Evolutionary conservation across 1,140 invertebrate genomes (phyloP), one percentile per base, ranked within the genome.

Genomic region (Metaphire vulgaris): DNA sequence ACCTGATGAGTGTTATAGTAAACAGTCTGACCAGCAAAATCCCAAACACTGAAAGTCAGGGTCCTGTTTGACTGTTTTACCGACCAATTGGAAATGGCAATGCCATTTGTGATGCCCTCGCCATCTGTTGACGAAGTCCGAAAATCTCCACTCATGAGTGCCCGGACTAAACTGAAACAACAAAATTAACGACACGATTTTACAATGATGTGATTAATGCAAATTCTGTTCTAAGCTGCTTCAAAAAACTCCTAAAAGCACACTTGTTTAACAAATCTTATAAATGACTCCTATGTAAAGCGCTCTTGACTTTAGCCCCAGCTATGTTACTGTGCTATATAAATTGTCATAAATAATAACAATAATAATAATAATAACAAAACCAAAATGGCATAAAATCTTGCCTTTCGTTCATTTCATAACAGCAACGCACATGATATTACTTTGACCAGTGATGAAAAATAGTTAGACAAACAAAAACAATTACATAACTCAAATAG

Each of bases 1-100:
- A 85, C 84, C 81, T 86, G 85, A 78, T 86, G 85, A 30, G 85
- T 86, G 79, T 86, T 85, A 77, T 86, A 86, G 77, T 86, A 86
- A 2, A 86, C 84, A n/a, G 82, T 83, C 75, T 86, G 85, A 16
- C 85, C 85, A 77, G 85, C 85, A 81, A 86, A 86, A 78, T 86
- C 85, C 84, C 84, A 85, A 30, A 83, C 80, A 78, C 83, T 83
- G 80, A 80, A 85, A 1, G 78, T 80, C 33, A 85, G 76, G 21
- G 79, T 68, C 0, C 78, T 77, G 28, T 80, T 80, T 30, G 78
- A 64, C 0, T 78, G 69, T 2, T 75, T 76, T 0, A 84, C 78
- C 1, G 79, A 76, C 85, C 85, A 86, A 6, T 77, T 81, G 21
- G 77, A 80, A 41, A 86, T 85, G 73, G 84, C 82, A 34, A 86